These are phyloP conservation scores for Acrocephalus arundinaceus DNA, from an alignment of 2,113 vertebrate species.

Conservation along the genomic window DNA sequence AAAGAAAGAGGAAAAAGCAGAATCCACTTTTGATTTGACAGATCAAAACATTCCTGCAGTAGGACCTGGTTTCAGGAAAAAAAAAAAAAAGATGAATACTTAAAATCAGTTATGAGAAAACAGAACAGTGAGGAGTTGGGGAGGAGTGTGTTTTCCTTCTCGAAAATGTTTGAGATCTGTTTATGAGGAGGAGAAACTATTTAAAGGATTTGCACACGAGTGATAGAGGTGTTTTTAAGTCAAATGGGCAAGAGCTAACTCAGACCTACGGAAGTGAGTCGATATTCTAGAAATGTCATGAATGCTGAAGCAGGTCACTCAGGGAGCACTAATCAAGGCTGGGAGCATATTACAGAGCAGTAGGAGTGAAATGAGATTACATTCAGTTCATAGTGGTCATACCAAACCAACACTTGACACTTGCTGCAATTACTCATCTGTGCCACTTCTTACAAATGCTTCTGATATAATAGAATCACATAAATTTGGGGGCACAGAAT, in stretches of 20 bases:
- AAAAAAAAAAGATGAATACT: neutral
- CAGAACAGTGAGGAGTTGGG: neutral
- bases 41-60: neutral
- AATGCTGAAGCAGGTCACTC: conserved; percentile 31
- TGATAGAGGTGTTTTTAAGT: neutral
- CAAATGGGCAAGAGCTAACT: neutral
- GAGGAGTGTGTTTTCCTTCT: neutral
- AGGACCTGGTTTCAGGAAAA: neutral
- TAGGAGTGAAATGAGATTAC: conserved; percentile 37
- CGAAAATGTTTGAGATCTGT: neutral
- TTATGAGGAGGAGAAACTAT: neutral
- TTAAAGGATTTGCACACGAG: neutral
- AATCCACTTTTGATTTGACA: neutral
- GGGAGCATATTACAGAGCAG: neutral
- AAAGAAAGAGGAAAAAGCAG: neutral
- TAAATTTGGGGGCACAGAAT: neutral
- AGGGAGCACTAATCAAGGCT: conserved; percentile 12
- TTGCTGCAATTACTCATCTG: conserved; percentile 9
- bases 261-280: neutral
- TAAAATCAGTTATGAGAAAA: neutral
- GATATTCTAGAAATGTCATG: neutral
- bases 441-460: neutral
- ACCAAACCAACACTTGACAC: conserved; percentile 3
- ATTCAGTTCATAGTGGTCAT: conserved; percentile 41
- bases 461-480: neutral